phyloP scores from a whole-genome alignment of 2,888 invertebrate genomes.

The Yponomeuta cagnagella region DNA sequence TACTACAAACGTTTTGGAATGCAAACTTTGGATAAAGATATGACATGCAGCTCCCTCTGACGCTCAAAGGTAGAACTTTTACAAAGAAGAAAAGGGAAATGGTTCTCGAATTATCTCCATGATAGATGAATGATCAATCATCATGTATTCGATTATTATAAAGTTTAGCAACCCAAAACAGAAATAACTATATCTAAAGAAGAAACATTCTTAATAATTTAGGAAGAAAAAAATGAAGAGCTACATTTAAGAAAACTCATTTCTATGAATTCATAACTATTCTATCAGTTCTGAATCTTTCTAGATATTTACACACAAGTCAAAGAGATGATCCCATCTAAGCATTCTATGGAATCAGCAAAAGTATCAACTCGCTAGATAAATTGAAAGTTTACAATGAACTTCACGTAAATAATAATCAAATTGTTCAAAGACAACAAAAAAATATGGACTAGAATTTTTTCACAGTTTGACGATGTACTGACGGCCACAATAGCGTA shows the following conservation, averaged over 20 bases:
- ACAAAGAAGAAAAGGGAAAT: neutral
- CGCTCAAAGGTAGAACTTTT: neutral
- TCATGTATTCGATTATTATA: neutral
- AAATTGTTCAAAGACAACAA: neutral
- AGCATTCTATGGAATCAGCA: slow-evolving; percentile 8
- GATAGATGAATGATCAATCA: neutral
- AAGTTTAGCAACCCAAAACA: slow-evolving; percentile 9
- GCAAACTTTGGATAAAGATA: neutral
- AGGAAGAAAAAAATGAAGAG: neutral
- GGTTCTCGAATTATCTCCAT: neutral
- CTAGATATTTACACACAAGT: slow-evolving; percentile 12
- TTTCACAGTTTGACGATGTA: neutral
- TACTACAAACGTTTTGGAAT: slow-evolving; percentile 11
- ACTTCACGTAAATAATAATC: neutral
- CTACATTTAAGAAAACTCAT: slow-evolving; percentile 5
- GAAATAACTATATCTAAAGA: slow-evolving; percentile 11
- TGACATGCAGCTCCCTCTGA: slow-evolving; percentile 1
- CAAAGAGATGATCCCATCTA: slow-evolving; percentile 8
- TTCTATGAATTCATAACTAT: slow-evolving; percentile 9
- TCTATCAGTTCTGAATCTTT: slow-evolving; percentile 4
- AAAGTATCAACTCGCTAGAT: neutral
- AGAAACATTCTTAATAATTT: neutral
- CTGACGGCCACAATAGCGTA: neutral
- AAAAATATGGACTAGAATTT: neutral
- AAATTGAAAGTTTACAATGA: slow-evolving; percentile 11